Base-by-base conservation (phyloP, 2,888 invertebrate genomes). In the Drosophila greeni region DNA sequence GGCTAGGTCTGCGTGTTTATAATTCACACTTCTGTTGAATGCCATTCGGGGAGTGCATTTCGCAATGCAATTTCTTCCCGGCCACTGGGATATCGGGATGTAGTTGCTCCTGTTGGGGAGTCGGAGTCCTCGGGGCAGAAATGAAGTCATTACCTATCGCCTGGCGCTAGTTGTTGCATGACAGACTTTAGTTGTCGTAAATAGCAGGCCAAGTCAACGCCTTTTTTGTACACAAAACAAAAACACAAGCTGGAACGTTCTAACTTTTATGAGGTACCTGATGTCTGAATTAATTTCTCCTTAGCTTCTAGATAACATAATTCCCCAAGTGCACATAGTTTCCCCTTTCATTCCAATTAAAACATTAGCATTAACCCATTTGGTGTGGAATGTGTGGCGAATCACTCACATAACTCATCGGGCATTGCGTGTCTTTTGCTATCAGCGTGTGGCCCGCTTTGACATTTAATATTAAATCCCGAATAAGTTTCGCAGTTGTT, bases 11-110 rank as follows among this genome's bases (percentile, higher is more conserved):
- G 79, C 79, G 82, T 79, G 79, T 70, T 82, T 75, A 76, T 82
- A 79, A 82, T 82, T 79, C 82, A 82, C 79, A 79, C 79, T 79
- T 82, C 61, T 69, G 57, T 53, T 79, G 62, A 76, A 72, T 65
- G 76, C 37, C 54, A 52, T 36, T 58, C 60, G 55, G 58, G 54
- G 52, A 71, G 42, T 54, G 70, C 67, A 67, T 70, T 75, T 55
- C 49, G 53, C 61, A 36, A 47, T 51, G 64, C 56, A 61, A 51
- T 73, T 66, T 62, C 18, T 18, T 33, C 34, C 24, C 23, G 23
- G 29, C 39, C 12, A 36, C 14, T n/a, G 23, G 20, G 8, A 16
- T 40, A 23, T 52, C 37, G 36, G 14, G 18, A 23, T 42, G 16
- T 24, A 23, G 23, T 18, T 24, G 5, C 26, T 23, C 14, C 14